These are phyloP conservation scores for Rhincodon typus DNA, from an alignment of 2,797 vertebrate species.

Conservation along the genomic window DNA sequence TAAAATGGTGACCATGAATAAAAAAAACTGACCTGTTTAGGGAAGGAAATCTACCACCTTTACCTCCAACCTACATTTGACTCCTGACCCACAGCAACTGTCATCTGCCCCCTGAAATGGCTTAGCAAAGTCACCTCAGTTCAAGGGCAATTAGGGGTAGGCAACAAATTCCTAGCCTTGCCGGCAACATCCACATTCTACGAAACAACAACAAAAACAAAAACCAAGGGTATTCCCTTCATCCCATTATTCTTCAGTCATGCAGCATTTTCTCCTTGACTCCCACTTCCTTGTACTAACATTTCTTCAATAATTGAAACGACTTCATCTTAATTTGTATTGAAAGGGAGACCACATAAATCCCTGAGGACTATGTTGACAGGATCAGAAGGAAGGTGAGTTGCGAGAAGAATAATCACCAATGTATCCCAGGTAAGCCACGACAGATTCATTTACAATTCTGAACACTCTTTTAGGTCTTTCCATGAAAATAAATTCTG, in stretches of 20 bases:
- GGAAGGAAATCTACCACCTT: no score
- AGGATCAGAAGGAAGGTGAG: not conserved
- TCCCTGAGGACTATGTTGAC: not conserved
- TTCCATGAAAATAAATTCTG: not conserved
- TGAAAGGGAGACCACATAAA: not conserved
- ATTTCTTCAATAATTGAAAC: not conserved
- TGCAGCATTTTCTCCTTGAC: not conserved
- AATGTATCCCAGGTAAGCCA: not conserved
- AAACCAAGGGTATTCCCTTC: not conserved
- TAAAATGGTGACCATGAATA: no score
- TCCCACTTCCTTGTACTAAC: not conserved
- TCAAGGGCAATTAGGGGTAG: no score
- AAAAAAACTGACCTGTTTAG: no score
- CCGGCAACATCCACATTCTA: no score
- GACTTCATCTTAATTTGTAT: not conserved
- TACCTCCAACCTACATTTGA: no score
- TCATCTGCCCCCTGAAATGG: no score
- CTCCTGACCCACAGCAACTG: no score
- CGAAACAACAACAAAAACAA: no score
- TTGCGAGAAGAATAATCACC: not conserved
- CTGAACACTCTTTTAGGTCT: not conserved
- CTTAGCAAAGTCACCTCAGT: no score
- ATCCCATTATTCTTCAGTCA: not conserved
- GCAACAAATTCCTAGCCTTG: no score
- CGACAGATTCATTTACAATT: not conserved